Base-by-base conservation (phyloP, 2,797 vertebrate species). In the Lemur catta region DNA sequence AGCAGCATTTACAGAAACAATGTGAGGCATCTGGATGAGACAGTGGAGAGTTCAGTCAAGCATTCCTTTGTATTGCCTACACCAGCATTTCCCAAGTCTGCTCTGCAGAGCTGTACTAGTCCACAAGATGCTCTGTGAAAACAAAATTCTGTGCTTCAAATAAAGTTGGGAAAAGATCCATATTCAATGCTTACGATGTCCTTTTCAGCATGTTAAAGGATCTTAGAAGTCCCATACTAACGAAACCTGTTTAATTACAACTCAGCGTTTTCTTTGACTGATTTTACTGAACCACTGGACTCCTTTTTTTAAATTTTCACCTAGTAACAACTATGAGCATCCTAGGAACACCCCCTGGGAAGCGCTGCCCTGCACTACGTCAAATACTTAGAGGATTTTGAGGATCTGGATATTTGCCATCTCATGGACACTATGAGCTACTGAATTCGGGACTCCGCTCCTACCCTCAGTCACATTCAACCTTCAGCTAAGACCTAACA, bases 1-100 rank as follows among this genome's bases (percentile, higher is more conserved):
- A 97, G 91, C 95, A 95, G 93, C 90, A 97, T 93, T 97, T 97
- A 91, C 87, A 95, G 94, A 98, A 97, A 96, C 96, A 97, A 97
- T 94, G 96, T 4, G 41, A 97, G 78, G 94, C 96, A 97, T 98
- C 81, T 94, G 96, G 92, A 91, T 55, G 84, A 95, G 92, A 86
- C 90, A 97, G 84, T 84, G 61, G 78, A 82, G 95, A 88, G 95
- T 92, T 71, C 74, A 89, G 87, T 95, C 80, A 90, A 91, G 81
- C 95, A 96, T 97, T 97, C 82, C 91, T 96, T 95, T 79, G 35
- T 93, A 95, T 84, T 97, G 95, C 94, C 95, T 91, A 96, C 92
- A 89, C 91, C 89, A 97, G 92, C 91, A 97, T 96, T 97, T 97
- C 84, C 95, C 71, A 85, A 95, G 93, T 87, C 84, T 6, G 28